phyloP scores from a whole-genome alignment of 2,888 invertebrate genomes.

The Didymodactylos carnosus region DNA sequence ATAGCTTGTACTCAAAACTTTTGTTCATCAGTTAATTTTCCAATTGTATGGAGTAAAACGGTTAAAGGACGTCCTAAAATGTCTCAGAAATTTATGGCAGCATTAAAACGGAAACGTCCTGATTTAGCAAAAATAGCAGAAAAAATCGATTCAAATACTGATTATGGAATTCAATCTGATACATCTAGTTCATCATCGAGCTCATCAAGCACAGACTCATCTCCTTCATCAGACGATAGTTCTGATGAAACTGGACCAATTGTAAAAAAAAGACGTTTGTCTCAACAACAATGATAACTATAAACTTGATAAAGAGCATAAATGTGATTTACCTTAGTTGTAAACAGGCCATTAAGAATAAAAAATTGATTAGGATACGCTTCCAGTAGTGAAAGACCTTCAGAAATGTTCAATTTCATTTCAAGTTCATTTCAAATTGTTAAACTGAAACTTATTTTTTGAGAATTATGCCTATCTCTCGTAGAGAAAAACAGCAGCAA shows the following conservation, averaged over 20 bases:
- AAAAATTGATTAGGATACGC: too few relatives aligned
- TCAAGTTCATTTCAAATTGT: too few relatives aligned
- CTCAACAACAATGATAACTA: too few relatives aligned
- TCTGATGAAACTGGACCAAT: neutral
- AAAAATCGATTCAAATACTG: conserved; percentile 10
- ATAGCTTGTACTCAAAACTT: conserved; percentile 97
- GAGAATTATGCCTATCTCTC: too few relatives aligned
- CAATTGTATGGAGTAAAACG: conserved; percentile 93
- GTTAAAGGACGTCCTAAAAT: conserved; percentile 73
- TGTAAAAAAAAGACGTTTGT: neutral
- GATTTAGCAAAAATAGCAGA: conserved; percentile 10
- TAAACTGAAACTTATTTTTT: too few relatives aligned
- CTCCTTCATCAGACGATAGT: neutral
- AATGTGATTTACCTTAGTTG: too few relatives aligned
- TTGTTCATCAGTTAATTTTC: conserved; percentile 62
- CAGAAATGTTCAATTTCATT: too few relatives aligned
- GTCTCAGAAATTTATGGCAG: conserved; percentile 47
- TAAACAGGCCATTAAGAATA: too few relatives aligned
- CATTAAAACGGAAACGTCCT: conserved; percentile 9
- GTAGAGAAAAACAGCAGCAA: too few relatives aligned
- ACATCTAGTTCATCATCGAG: conserved; percentile 6
- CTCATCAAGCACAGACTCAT: neutral
- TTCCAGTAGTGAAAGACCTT: too few relatives aligned
- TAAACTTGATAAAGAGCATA: too few relatives aligned
- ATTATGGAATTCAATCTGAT: conserved; percentile 9